Evolutionary conservation across 2,113 vertebrate species (phyloP), one percentile per base, ranked within the genome.

Genomic region (Pheucticus melanocephalus): DNA sequence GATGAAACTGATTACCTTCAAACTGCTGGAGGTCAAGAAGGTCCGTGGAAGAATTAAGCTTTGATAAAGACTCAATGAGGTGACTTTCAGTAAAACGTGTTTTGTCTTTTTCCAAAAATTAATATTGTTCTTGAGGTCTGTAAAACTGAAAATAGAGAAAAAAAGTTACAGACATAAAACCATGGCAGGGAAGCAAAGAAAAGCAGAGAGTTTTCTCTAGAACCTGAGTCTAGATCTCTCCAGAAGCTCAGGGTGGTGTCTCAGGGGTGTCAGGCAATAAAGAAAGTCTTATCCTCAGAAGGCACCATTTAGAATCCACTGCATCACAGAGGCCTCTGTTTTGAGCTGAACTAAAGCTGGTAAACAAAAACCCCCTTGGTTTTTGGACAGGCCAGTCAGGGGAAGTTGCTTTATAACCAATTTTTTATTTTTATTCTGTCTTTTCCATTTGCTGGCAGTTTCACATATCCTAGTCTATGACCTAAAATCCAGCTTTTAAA

Each of bases 301-400:
- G 17, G 14, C 27, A 75, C 4, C 8, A n/a, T 15, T 18, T 22
- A 48, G n/a, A 61, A 25, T 0, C 56, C 33, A 7, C 9, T 60
- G 35, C 24, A 45, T 54, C 25, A 48, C 19, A 50, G 50, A 79
- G 66, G 12, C 16, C 39, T n/a, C n/a, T 45, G 31, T 15, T 66
- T 17, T 51, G n/a, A 42, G 10, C 2, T 3, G 85, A 87, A 51
- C 2, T 39, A 68, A 51, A 63, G 12, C 20, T 54, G 9, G 5
- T 18, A 70, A 69, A 63, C 51, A 42, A n/a, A 87, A 77, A 48
- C 1, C 2, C 6, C 16, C 23, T 18, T 44, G n/a, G n/a, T n/a
- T n/a, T n/a, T n/a, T n/a, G 27, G 21, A 50, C 16, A 30, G 0
- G 0, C 5, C 8, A 5, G 6, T 33, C 16, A 31, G 15, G 20